A percentile compares a stretch with the other conserved stretches of the same genome.
Conservation (phyloP, 2,797 vertebrate genomes). For the Syngnathus rostellatus region DNA sequence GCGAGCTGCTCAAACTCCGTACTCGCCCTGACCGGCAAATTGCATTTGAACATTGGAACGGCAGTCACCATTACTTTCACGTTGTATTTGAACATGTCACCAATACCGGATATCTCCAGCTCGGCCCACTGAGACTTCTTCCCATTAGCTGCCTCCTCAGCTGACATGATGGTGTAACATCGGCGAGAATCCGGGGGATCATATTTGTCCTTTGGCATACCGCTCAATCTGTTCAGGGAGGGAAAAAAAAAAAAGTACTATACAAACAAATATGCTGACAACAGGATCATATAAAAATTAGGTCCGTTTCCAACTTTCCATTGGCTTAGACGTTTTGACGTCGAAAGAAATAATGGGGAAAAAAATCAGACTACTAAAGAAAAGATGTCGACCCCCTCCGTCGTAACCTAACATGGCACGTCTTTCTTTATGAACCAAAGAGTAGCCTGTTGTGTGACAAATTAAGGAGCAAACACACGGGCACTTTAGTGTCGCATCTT, state of each 20-base stretch:
- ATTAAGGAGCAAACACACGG: no score
- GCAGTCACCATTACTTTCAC: no score
- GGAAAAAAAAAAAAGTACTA: not conserved
- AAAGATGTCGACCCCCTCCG: no score
- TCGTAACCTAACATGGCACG: no score
- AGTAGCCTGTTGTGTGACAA: no score
- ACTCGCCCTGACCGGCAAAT: conserved; percentile 76
- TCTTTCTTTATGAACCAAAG: no score
- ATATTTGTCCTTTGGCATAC: conserved; percentile 99
- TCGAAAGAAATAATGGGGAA: no score
- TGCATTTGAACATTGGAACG: not conserved
- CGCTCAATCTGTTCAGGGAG: conserved; percentile 78
- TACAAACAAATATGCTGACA: not conserved
- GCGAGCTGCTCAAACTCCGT: conserved; percentile 85
- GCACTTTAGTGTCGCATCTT: no score
- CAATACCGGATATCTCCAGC: conserved; percentile 70
- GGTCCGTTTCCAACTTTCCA: no score
- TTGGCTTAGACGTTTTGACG: no score
- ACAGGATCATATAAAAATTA: no score
- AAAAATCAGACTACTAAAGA: no score
- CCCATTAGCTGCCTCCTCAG: conserved; percentile 90
- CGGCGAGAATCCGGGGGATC: conserved; percentile 96
- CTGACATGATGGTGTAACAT: conserved; percentile 99
- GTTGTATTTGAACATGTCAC: conserved; percentile 12
- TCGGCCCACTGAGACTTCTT: conserved; percentile 98